Base-by-base conservation (phyloP, 2,113 vertebrate species). In the Ammodytes dubius region DNA sequence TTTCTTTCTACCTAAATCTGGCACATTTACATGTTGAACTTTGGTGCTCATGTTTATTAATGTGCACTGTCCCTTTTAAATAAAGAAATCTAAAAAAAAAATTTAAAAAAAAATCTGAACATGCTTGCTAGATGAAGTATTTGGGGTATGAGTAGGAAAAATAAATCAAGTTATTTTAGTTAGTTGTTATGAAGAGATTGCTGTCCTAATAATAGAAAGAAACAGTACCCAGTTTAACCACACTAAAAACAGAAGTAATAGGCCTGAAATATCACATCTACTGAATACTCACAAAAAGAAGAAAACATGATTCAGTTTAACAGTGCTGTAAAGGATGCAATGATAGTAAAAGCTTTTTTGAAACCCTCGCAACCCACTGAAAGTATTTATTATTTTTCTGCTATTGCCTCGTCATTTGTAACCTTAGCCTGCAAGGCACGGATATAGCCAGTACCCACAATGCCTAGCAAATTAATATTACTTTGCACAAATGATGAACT, bases 111-210 rank as follows among this genome's bases (percentile, higher is more conserved):
- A 1, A 27, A 27, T 70, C 3, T 27, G 4, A 49, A 37, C 42
- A 61, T 69, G 50, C 64, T 81, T 72, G 53, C n/a, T 37, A 42
- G 19, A 56, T 59, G 45, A 49, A 66, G 19, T 42, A 58, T 58
- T 7, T 27, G 27, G 4, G 15, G 35, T 58, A 37, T 77, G 64
- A 80, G 82, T 78, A 58, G 61, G 45, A 59, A 58, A 27, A 5
- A 47, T 2, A 54, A 47, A 71, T 54, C 1, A 53, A 13, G 53
- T 53, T 68, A 1, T 69, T 74, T 82, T 69, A 74, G 77, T 82
- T 80, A 39, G 72, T 79, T 57, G 46, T 69, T 65, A 72, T 65
- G 68, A 84, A 81, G 84, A 45, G n/a, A 77, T 77, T 74, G 59
- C 15, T 64, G 57, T n/a, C 76, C 76, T 71, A 11, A 71, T 49